A percentile compares a stretch with the other conserved stretches of the same genome.
Conservation (phyloP, 2,797 vertebrate species). For the Acipenser ruthenus region DNA sequence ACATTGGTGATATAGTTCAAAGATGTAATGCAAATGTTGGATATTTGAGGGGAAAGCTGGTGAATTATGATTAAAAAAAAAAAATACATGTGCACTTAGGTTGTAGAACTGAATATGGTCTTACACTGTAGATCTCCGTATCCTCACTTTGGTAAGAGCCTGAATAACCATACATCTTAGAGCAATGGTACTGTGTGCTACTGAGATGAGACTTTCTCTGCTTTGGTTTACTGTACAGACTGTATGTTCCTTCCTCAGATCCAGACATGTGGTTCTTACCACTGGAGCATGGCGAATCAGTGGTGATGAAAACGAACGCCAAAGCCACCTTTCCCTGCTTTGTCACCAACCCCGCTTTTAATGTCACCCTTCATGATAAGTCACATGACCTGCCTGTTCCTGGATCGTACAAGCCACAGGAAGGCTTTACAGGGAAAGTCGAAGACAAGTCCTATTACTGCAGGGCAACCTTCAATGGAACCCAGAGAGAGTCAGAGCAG, state of each 20-base stretch:
- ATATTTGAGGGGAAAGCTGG: too few species aligned
- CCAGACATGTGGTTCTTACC: conserved; percentile 73
- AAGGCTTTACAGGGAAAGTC: conserved; percentile 74
- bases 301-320: conserved; percentile 70
- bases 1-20: too few species aligned
- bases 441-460: conserved; percentile 83
- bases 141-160: too few species aligned
- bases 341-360: conserved; percentile 76
- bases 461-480: conserved; percentile 64
- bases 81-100: too few species aligned
- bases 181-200: too few species aligned
- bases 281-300: conserved; percentile 51
- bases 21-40: too few species aligned
- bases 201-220: too few species aligned
- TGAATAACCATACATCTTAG: too few species aligned
- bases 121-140: too few species aligned
- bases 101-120: too few species aligned
- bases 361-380: conserved; percentile 74
- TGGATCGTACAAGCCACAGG: conserved; percentile 62
- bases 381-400: conserved; percentile 52
- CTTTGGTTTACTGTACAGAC: too few species aligned
- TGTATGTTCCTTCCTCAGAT: conserved; percentile 50
- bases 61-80: too few species aligned
- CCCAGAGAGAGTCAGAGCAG: conserved; percentile 63
- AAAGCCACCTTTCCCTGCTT: conserved; percentile 76